These are phyloP conservation scores for Nesidiocoris tenuis DNA, from an alignment of 2,888 invertebrate species.

Conservation along the genomic window DNA sequence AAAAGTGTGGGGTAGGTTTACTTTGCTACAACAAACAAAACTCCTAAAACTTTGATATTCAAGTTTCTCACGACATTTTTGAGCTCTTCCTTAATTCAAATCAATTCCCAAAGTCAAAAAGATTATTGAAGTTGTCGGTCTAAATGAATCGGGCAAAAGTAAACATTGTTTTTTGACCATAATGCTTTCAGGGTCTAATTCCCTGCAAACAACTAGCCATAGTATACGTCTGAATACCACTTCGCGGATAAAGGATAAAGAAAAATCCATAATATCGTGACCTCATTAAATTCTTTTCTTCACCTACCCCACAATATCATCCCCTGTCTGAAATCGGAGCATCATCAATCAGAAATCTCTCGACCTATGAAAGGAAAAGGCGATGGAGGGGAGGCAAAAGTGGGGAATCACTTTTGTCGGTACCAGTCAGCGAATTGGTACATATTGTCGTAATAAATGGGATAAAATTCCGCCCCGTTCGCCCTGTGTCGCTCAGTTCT, in stretches of 20 bases:
- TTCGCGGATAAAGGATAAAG: no score
- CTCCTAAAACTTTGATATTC: no score
- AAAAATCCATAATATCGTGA: neutral
- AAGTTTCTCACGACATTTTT: no score
- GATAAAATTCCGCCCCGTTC: constrained; percentile 19
- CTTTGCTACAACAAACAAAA: no score
- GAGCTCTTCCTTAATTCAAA: no score
- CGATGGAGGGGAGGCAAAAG: neutral
- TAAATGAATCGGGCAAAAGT: no score
- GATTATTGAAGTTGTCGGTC: no score
- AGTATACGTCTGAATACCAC: no score
- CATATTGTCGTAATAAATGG: constrained; percentile 13
- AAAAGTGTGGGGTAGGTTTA: no score
- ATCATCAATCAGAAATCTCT: neutral
- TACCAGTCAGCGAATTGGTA: constrained; percentile 23
- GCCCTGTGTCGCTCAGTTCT: neutral
- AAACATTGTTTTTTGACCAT: neutral
- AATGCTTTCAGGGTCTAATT: neutral
- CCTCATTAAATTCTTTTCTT: neutral
- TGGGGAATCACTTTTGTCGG: neutral
- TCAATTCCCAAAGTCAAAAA: no score
- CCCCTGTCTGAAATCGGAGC: neutral
- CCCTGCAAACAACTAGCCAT: no score
- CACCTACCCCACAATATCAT: neutral
- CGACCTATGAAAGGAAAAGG: no score